Conservation (phyloP, 2,113 vertebrate species). For the Ophthalmotilapia sp. region DNA sequence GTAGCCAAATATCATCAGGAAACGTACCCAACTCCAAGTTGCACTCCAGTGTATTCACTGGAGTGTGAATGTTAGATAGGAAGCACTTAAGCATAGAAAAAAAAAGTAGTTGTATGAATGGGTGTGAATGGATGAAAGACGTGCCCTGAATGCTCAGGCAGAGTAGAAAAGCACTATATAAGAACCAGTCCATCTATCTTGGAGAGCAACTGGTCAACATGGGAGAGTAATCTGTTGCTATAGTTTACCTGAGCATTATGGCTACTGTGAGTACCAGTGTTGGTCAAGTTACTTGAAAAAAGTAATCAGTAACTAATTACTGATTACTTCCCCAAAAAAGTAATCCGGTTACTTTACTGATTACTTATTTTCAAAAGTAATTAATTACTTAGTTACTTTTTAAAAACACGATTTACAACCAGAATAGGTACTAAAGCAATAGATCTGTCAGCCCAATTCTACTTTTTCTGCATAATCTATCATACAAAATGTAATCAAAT, state of each 20-base stretch:
- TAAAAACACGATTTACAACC: not conserved
- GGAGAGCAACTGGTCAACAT: too few relatives aligned
- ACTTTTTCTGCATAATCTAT: not conserved
- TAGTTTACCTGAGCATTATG: not conserved
- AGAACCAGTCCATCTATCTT: too few relatives aligned
- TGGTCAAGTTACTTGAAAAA: not conserved
- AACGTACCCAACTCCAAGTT: not conserved
- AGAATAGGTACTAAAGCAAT: not conserved
- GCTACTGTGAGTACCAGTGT: not conserved
- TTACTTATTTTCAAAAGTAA: not conserved
- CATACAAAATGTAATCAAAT: not conserved
- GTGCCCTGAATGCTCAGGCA: not conserved
- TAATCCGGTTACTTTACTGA: fast-evolving
- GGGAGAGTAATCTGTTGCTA: too few relatives aligned
- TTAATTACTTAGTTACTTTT: not conserved
- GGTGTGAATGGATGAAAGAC: not conserved
- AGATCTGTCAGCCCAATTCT: not conserved
- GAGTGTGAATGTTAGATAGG: not conserved
- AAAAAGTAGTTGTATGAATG: not conserved
- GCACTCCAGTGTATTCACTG: not conserved
- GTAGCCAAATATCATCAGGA: not conserved
- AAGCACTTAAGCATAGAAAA: not conserved
- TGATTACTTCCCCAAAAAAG: not conserved
- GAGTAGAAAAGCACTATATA: too few relatives aligned
- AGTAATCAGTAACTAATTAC: not conserved